Evolutionary conservation across 2,113 vertebrate genomes (phyloP), one percentile per base, ranked within the genome.

Genomic region (Toxostoma redivivum): DNA sequence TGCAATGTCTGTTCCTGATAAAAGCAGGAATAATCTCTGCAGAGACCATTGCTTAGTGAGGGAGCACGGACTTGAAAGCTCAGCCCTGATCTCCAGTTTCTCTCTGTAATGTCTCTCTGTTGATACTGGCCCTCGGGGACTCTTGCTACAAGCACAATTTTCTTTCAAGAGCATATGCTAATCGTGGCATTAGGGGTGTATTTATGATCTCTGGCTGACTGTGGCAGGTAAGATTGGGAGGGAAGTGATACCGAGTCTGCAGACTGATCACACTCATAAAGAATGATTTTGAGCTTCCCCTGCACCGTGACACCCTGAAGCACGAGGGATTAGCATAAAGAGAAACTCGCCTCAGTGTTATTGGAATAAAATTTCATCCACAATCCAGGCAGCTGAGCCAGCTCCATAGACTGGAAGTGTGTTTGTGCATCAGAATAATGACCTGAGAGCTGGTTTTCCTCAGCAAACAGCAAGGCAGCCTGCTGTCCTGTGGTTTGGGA

Each of bases 161-260:
- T 96, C 94, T 93, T 95, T 90, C 88, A 93, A 92, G 93, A 95
- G 93, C 10, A 0, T 94, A 94, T 96, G 95, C 93, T 96, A 95
- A 97, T 95, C 73, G 82, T 92, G 92, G 90, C 90, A 94, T 93
- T 96, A 96, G 61, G 60, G 51, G 28, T 88, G 61, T 95, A 95
- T 95, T 96, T 96, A 96, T 92, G 95, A 77, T 93, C 90, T 60
- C 88, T 78, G n/a, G 67, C 92, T 88, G 90, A 14, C 79, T 90
- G 74, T 81, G 92, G 93, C 92, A 95, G 95, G 94, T 97, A 53
- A 67, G 96, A 94, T 81, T 90, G 92, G 88, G 65, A 93, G 67
- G 82, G 69, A 92, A 90, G 82, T 4, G 44, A 56, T 92, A 71
- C 76, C 28, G 92, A 88, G 73, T 78, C 88, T 94, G 74, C 85